Evolutionary conservation across 2,888 invertebrate species (phyloP), one percentile per base, ranked within the genome.

Genomic region (Anodontia alba): DNA sequence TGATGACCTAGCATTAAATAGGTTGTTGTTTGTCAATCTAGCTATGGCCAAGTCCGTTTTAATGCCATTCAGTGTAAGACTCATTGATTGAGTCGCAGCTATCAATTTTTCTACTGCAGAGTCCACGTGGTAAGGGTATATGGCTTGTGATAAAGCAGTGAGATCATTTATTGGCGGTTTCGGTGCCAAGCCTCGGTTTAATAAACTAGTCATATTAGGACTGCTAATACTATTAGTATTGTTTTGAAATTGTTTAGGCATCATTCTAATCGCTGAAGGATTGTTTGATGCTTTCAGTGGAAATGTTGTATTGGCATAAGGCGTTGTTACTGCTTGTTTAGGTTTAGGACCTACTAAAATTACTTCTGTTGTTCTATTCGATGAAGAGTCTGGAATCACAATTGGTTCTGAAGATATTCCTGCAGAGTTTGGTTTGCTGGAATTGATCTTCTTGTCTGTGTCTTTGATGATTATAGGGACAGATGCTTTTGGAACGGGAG

Each of bases 1-100:
- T 23, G 75, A 78, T 15, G 72, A 74, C 33, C 82, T 76, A 20
- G 82, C 83, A 17, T 84, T 62, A 29, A 71, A 75, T 67, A 79
- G 68, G 42, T 82, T 84, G 29, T 70, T 33, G n/a, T 75, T 71
- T 15, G 85, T 78, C 31, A 85, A 33, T 46, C 78, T 83, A 17
- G 83, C 86, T 42, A 86, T 86, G 15, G 83, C 80, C 43, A 86
- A 49, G 51, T 86, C 86, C 33, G 83, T 82, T 66, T 87, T 86
- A 15, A 88, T 69, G 33, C 83, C 81, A 31, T 84, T 83, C 51
- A 90, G 31, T 29, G 81, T 54, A 17, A 84, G 66, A 57, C 51
- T 72, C 29, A 90, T 73, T 51, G 83, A 74, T 38, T 81, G 81
- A n/a, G 87, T 73, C 2, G 84, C 80, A 23, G 83, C 73, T 33